These are phyloP conservation scores for Ophonus ardosiacus DNA, from an alignment of 2,888 invertebrate species.

Conservation along the genomic window DNA sequence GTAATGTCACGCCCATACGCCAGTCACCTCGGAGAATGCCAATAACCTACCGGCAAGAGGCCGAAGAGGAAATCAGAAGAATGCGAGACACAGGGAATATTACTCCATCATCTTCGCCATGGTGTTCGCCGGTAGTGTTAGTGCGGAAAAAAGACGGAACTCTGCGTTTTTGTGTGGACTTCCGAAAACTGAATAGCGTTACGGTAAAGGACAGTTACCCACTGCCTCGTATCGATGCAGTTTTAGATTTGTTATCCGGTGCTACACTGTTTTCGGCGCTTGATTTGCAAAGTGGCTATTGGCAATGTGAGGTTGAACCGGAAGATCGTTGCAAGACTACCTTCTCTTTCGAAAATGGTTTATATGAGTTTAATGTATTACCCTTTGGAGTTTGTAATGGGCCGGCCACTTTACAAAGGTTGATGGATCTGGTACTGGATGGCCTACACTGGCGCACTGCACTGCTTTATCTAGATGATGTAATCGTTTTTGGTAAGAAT, in stretches of 20 bases:
- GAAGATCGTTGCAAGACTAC: constrained; percentile 27
- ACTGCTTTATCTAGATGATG: constrained; percentile 63
- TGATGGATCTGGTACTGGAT: constrained; percentile 65
- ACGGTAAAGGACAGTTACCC: constrained; percentile 27
- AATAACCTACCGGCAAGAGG: not conserved
- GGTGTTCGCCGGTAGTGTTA: constrained; percentile 16
- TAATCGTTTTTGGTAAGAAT: constrained; percentile 47
- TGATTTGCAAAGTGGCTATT: not conserved
- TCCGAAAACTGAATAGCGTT: constrained; percentile 2
- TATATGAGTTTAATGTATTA: constrained; percentile 15
- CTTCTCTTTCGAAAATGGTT: not conserved
- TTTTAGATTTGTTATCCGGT: not conserved
- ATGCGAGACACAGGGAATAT: not conserved
- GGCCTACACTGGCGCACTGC: constrained; percentile 64
- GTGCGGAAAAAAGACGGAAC: constrained; percentile 15
- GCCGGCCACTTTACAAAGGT: constrained; percentile 65
- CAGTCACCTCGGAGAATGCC: not conserved
- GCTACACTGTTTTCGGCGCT: constrained; percentile 11
- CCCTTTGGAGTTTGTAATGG: constrained; percentile 45
- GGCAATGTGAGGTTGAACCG: constrained; percentile 31
- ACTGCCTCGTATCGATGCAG: not conserved
- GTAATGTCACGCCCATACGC: not conserved
- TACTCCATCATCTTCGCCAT: no score
- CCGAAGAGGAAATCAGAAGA: not conserved
- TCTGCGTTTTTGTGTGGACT: constrained; percentile 11